A percentile compares a stretch with the other conserved stretches of the same genome.
These are phyloP conservation scores for Pavo muticus DNA, from an alignment of 2,113 vertebrate genomes.

Conservation along the genomic window DNA sequence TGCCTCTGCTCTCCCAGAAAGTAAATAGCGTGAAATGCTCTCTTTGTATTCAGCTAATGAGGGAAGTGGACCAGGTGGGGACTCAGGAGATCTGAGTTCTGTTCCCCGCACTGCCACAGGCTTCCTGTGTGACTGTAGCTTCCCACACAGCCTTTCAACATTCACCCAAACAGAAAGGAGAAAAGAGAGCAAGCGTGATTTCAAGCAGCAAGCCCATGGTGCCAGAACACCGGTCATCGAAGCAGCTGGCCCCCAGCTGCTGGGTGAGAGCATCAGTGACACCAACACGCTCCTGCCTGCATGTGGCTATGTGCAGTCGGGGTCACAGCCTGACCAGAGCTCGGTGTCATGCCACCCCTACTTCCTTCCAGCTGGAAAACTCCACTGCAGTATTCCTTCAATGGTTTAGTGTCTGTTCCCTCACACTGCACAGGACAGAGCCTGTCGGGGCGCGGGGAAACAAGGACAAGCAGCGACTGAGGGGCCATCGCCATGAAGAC, in stretches of 20 bases:
- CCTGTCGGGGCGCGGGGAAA: rapidly evolving
- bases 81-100: background rate
- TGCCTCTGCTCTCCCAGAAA: background rate
- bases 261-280: background rate
- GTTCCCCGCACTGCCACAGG: background rate
- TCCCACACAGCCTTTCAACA: background rate
- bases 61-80: background rate
- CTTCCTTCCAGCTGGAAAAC: background rate
- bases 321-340: background rate
- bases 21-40: background rate
- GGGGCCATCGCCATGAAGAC: background rate
- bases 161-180: background rate
- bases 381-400: background rate
- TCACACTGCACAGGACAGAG: rapidly evolving
- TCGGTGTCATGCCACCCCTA: rapidly evolving
- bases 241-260: background rate
- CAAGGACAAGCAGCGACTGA: background rate
- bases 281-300: rapidly evolving
- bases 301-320: rapidly evolving
- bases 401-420: background rate
- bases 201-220: background rate
- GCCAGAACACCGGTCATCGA: background rate
- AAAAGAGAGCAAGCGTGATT: background rate
- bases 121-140: background rate
- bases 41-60: background rate